Evolutionary conservation across 2,113 vertebrate species (phyloP), one percentile per base, ranked within the genome.

Genomic region (Dasyornis broadbenti): DNA sequence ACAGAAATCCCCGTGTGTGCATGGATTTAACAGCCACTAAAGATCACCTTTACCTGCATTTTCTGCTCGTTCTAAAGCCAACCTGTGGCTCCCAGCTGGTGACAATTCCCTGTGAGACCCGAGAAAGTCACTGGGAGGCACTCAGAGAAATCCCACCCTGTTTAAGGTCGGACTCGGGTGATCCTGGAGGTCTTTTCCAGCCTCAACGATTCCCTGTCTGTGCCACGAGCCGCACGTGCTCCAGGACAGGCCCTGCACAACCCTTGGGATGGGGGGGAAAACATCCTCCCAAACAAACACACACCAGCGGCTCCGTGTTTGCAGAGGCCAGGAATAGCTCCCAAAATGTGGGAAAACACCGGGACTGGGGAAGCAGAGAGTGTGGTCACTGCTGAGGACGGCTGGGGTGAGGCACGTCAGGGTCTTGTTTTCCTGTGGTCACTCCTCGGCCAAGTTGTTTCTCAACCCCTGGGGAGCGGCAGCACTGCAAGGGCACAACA

Each of bases 61-160:
- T 80, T 10, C 14, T 37, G 16, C 53, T 76, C 12, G 0, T 33
- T n/a, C 26, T 11, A 14, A 64, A 39, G 1, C 13, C 1, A 1
- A 10, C 3, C 35, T 15, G 78, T 14, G 81, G 18, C 31, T 57
- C 13, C 30, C 42, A 11, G 47, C 82, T 9, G 2, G 4, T 24
- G 54, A 61, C 70, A 72, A 26, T 4, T 2, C 15, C 44, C 40
- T 3, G 1, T 0, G 2, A 0, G 23, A 61, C 14, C 28, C 1
- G 10, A 54, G 15, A 13, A 19, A 50, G 53, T 0, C 61, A 8
- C 69, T 2, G 1, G 4, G 39, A 42, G n/a, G 1, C 6, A 53
- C 8, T 5, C 40, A 8, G 17, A 42, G 37, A 12, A 66, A 50
- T 0, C 1, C 6, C 9, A 3, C 10, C 7, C 49, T 26, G 13